These are phyloP conservation scores for Diogma glabrata DNA, from an alignment of 2,888 invertebrate genomes.

Conservation along the genomic window DNA sequence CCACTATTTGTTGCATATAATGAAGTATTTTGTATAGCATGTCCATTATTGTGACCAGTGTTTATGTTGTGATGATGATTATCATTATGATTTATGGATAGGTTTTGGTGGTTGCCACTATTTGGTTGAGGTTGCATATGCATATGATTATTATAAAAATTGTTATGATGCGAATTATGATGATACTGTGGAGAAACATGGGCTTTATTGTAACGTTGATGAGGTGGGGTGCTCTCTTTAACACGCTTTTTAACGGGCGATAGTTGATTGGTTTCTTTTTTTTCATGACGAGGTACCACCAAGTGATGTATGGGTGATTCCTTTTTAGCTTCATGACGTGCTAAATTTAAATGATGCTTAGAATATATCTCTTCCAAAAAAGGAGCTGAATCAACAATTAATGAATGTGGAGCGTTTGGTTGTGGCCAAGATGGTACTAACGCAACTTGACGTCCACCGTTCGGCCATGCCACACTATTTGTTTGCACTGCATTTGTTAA, in stretches of 20 bases:
- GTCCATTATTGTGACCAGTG: constrained; percentile 10
- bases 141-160: constrained; percentile 12
- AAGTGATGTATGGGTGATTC: constrained; percentile 42
- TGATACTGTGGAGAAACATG: constrained; percentile 37
- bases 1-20: constrained; percentile 18
- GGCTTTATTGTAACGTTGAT: constrained; percentile 37
- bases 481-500: constrained; percentile 44
- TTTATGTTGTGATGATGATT: constrained; percentile 10
- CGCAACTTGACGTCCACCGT: constrained; percentile 58
- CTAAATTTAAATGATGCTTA: constrained; percentile 49
- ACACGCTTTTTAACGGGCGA: constrained; percentile 96
- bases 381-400: constrained; percentile 64
- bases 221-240: constrained; percentile 88
- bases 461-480: constrained; percentile 37
- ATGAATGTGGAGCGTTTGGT: constrained; percentile 55
- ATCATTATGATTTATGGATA: constrained; percentile 3
- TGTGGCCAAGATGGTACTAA: constrained; percentile 79
- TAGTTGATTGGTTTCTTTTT: constrained; percentile 78
- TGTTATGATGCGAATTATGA: constrained; percentile 32
- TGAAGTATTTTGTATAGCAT: constrained; percentile 11
- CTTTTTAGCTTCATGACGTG: constrained; percentile 44
- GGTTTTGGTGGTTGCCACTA: constrained; percentile 22
- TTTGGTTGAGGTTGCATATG: constrained; percentile 16
- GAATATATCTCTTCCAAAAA: constrained; percentile 44
- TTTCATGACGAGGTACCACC: constrained; percentile 46